Evolutionary conservation across 2,888 invertebrate genomes (phyloP).

Genomic region (Leucophenga montana): DNA sequence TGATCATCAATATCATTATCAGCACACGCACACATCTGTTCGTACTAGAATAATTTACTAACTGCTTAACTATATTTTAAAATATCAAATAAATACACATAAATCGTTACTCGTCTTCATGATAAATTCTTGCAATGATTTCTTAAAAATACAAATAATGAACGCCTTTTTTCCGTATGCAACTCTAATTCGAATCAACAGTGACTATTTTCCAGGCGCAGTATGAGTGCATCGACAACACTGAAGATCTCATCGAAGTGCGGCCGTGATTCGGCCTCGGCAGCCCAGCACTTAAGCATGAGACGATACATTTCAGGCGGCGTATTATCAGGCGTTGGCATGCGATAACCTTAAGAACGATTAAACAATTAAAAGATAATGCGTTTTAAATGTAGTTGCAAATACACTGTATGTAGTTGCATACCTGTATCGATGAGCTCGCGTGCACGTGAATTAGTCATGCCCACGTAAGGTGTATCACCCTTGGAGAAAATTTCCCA

Average conservation of each 20-base stretch:
- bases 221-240: slow-evolving; percentile 80
- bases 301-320: slow-evolving; percentile 91
- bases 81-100: slow-evolving; percentile 56
- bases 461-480: slow-evolving; percentile 92
- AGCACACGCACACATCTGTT: too few species aligned
- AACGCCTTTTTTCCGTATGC: slow-evolving; percentile 10
- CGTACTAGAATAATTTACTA: neutral
- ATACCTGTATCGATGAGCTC: slow-evolving; percentile 94
- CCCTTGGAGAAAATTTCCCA: slow-evolving; percentile 98
- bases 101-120: slow-evolving; percentile 44
- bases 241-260: slow-evolving; percentile 92
- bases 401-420: neutral
- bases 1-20: too few species aligned
- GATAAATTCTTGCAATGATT: slow-evolving; percentile 38
- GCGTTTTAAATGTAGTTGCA: too few species aligned
- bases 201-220: slow-evolving; percentile 70
- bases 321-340: slow-evolving; percentile 92
- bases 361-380: neutral
- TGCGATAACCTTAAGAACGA: slow-evolving; percentile 83
- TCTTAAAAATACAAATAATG: slow-evolving; percentile 27
- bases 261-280: slow-evolving; percentile 91
- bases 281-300: slow-evolving; percentile 95
- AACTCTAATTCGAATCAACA: too few species aligned
- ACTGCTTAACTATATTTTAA: neutral
- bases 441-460: slow-evolving; percentile 93